These are phyloP conservation scores for Spodoptera exigua DNA, from an alignment of 2,888 invertebrate genomes.

Conservation along the genomic window DNA sequence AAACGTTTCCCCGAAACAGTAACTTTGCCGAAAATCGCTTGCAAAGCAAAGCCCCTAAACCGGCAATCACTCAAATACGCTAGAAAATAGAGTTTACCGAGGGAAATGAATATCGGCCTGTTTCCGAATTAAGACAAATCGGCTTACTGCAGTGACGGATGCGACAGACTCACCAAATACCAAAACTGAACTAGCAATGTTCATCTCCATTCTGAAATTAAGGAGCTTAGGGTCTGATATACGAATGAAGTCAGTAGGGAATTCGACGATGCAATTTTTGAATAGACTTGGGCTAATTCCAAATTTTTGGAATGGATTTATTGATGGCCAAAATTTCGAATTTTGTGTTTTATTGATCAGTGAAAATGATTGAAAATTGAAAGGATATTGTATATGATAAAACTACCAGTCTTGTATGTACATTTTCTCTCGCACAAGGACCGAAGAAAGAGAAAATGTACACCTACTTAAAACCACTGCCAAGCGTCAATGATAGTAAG, in stretches of 20 bases:
- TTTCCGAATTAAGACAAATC: constrained; percentile 74
- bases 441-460: no score
- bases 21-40: constrained; percentile 26
- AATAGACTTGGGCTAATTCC: constrained; percentile 10
- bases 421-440: no score
- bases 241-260: constrained; percentile 34
- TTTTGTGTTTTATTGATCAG: background rate
- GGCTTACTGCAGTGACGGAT: constrained; percentile 64
- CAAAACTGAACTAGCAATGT: constrained; percentile 51
- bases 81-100: constrained; percentile 66
- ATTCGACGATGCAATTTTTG: constrained; percentile 36
- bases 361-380: no score
- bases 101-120: constrained; percentile 69
- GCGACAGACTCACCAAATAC: constrained; percentile 49
- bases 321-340: constrained; percentile 7
- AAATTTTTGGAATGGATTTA: constrained; percentile 5
- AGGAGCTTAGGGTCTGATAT: constrained; percentile 45
- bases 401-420: no score
- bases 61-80: constrained; percentile 66
- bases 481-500: no score
- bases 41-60: constrained; percentile 44
- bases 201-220: constrained; percentile 46
- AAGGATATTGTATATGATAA: no score
- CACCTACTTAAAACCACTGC: no score
- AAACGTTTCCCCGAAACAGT: constrained; percentile 47